These are phyloP conservation scores for Tachysurus vachellii DNA, from an alignment of 2,113 vertebrate genomes.

Conservation along the genomic window DNA sequence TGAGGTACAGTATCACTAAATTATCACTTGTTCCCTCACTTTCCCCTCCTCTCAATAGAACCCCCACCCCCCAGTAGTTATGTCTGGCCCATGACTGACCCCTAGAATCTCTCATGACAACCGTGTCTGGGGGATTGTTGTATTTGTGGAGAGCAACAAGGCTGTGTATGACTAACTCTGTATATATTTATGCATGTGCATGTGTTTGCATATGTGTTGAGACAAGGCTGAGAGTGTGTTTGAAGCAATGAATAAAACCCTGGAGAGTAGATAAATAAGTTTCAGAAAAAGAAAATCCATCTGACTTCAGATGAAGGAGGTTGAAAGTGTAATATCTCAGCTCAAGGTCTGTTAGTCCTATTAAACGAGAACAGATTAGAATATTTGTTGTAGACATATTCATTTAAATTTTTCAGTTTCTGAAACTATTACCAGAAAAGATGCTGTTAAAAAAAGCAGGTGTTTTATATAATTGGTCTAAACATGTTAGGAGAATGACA, in stretches of 20 bases:
- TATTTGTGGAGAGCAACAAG: constrained; percentile 50
- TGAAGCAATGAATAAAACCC: constrained; percentile 39
- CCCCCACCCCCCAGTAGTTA: constrained; percentile 15
- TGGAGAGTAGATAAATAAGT: constrained; percentile 37
- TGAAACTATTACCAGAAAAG: background rate
- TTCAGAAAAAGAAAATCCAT: constrained; percentile 10
- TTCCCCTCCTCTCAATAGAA: constrained; percentile 41
- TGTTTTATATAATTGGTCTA: background rate
- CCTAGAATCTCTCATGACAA: constrained; percentile 54
- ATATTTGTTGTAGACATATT: constrained; percentile 3
- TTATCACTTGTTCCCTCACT: constrained; percentile 48
- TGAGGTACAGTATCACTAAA: constrained; percentile 46
- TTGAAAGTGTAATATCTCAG: constrained; percentile 1
- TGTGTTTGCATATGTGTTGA: constrained; percentile 22
- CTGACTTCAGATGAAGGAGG: constrained; percentile 21
- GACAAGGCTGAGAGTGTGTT: constrained; percentile 40
- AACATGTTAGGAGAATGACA: background rate
- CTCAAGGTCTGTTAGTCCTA: constrained; percentile 3
- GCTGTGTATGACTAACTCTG: constrained; percentile 35
- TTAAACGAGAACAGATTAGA: constrained; percentile 6
- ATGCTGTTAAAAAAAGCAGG: background rate
- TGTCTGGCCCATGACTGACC: constrained; percentile 52
- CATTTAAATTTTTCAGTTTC: constrained; percentile 2
- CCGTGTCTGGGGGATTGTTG: constrained; percentile 53
- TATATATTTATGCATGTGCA: constrained; percentile 31